phyloP scores from a whole-genome alignment of 2,888 invertebrate species.

The Melanchra persicariae region DNA sequence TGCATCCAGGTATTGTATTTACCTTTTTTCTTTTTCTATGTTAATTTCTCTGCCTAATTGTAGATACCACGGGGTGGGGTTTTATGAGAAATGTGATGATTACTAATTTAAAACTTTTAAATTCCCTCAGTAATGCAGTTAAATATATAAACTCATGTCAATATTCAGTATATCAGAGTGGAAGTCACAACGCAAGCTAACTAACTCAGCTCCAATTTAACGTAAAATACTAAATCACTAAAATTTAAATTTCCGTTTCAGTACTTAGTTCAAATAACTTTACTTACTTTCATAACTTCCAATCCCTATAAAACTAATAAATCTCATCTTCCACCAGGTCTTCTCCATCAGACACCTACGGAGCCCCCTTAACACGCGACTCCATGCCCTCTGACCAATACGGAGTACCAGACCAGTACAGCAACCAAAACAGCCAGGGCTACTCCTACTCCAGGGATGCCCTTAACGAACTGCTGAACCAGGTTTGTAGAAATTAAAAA shows the following conservation, averaged over 20 bases:
- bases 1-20: constrained; percentile 69
- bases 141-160: background rate
- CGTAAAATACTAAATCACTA: background rate
- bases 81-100: too few species aligned
- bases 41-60: background rate
- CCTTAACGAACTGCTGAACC: constrained; percentile 78
- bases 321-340: constrained; percentile 66
- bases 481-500: constrained; percentile 71
- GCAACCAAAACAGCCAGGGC: constrained; percentile 79
- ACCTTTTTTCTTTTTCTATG: background rate
- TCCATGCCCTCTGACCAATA: constrained; percentile 84
- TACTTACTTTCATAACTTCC: too few species aligned
- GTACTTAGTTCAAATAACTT: too few species aligned
- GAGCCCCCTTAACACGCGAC: constrained; percentile 75
- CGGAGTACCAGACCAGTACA: constrained; percentile 88
- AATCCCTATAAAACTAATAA: background rate
- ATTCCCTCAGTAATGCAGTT: background rate
- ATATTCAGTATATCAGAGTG: background rate
- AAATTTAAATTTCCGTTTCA: background rate
- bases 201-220: background rate
- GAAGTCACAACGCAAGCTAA: background rate
- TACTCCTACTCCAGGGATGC: constrained; percentile 79
- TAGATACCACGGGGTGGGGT: too few species aligned
- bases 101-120: background rate
- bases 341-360: constrained; percentile 78